phyloP scores from a whole-genome alignment of 92 coral and sea anemone genomes.

The Epizoanthus rinbou region DNA sequence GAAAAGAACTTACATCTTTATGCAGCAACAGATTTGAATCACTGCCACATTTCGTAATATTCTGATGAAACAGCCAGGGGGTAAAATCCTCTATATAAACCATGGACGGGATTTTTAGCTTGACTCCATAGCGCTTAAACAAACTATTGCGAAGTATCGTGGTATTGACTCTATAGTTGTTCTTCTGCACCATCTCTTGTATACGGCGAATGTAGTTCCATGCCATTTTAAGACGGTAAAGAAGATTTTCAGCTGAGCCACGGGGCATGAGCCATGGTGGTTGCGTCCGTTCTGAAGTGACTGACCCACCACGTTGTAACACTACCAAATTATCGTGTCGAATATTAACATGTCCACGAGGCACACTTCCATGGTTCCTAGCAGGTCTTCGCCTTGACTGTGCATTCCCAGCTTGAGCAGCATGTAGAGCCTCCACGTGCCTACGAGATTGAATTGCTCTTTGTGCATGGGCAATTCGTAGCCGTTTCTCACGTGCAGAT shows the following conservation, averaged over 20 bases:
- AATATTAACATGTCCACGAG: conserved; percentile 12
- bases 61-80: conserved; percentile 81
- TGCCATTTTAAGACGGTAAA: conserved; percentile 61
- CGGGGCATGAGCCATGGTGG: conserved; percentile 37
- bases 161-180: conserved; percentile 47
- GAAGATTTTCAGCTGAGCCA: conserved; percentile 25
- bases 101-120: conserved; percentile 58
- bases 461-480: conserved; percentile 29
- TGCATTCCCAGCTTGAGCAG: not conserved
- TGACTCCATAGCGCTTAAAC: conserved; percentile 61
- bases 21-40: conserved; percentile 87
- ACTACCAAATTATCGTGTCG: not conserved
- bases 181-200: conserved; percentile 53
- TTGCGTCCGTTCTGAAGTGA: not conserved
- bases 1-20: conserved; percentile 60
- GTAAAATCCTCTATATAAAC: conserved; percentile 53
- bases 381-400: not conserved
- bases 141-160: conserved; percentile 50
- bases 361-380: not conserved
- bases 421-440: not conserved
- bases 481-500: conserved; percentile 35
- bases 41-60: conserved; percentile 73
- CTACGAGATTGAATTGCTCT: not conserved
- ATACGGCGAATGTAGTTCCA: conserved; percentile 68
- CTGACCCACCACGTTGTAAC: not conserved